A percentile compares a stretch with the other conserved stretches of the same genome.
phyloP scores from a whole-genome alignment of 2,888 invertebrate species.

The Pelosia muscerda region DNA sequence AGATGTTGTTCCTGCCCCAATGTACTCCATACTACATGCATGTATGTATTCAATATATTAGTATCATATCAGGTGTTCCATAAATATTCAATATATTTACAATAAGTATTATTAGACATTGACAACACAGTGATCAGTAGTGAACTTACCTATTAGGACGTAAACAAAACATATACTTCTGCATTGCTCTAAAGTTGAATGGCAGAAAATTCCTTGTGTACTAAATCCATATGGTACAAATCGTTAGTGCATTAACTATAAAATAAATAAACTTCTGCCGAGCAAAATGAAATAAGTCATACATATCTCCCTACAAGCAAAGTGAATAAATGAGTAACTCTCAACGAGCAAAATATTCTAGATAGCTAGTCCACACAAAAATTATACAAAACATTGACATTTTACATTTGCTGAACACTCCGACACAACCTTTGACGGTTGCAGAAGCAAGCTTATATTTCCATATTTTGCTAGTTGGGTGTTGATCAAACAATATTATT shows the following conservation, averaged over 20 bases:
- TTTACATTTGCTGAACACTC: background rate
- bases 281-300: background rate
- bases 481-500: background rate
- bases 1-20: too few species aligned
- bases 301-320: background rate
- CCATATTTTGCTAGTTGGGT: constrained; percentile 1
- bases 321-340: constrained; percentile 2
- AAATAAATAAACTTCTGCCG: background rate
- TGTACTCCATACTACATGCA: background rate
- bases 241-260: background rate
- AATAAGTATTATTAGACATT: background rate
- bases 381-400: background rate
- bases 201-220: background rate
- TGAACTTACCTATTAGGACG: background rate
- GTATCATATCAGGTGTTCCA: background rate
- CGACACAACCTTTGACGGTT: background rate
- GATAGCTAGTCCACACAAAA: background rate
- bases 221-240: constrained; percentile 3
- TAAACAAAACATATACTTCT: constrained; percentile 2
- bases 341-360: constrained; percentile 1
- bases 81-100: background rate
- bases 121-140: background rate
- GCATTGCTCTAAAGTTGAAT: background rate
- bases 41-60: background rate
- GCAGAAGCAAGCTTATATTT: background rate